Percentiles rank a stretch among this genome's conserved stretches.
phyloP scores from a whole-genome alignment of 2,888 invertebrate species.

The Calliscelio sp. region DNA sequence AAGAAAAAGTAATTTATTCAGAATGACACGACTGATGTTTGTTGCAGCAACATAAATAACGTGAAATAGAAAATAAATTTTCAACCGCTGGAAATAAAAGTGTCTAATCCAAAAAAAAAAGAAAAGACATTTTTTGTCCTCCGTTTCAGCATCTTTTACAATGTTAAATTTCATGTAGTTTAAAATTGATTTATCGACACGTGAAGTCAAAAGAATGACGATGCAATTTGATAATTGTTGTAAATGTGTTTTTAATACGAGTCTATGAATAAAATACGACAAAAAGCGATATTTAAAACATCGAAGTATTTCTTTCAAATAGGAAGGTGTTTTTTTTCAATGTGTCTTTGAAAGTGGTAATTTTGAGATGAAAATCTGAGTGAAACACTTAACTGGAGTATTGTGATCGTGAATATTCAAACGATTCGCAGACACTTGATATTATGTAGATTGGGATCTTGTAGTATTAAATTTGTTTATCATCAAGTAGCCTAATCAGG shows the following conservation, averaged over 20 bases:
- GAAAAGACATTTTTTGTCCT: no score
- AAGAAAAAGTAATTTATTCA: no score
- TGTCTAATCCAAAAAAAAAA: no score
- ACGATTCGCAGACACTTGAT: conserved; percentile 1
- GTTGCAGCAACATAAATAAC: no score
- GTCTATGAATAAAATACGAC: conserved; percentile 36
- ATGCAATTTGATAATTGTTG: conserved; percentile 62
- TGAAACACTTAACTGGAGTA: conserved; percentile 4
- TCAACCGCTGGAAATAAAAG: no score
- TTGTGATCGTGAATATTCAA: conserved; percentile 22
- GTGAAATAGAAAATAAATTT: no score
- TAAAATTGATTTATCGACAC: conserved; percentile 63
- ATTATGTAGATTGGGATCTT: conserved; percentile 11
- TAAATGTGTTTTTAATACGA: conserved; percentile 62
- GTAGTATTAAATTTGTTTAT: conserved; percentile 39
- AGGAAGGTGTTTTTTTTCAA: background rate
- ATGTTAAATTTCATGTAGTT: conserved; percentile 29
- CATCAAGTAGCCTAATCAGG: conserved; percentile 46
- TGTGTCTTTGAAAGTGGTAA: background rate
- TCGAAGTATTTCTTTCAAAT: conserved; percentile 18
- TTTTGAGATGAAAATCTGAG: conserved; percentile 16
- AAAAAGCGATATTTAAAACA: conserved; percentile 28
- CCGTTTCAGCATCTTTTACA: conserved; percentile 16
- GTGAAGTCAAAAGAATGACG: conserved; percentile 61
- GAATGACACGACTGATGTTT: no score